Base-by-base conservation (phyloP, 2,797 vertebrate genomes). In the Ibycter americanus region DNA sequence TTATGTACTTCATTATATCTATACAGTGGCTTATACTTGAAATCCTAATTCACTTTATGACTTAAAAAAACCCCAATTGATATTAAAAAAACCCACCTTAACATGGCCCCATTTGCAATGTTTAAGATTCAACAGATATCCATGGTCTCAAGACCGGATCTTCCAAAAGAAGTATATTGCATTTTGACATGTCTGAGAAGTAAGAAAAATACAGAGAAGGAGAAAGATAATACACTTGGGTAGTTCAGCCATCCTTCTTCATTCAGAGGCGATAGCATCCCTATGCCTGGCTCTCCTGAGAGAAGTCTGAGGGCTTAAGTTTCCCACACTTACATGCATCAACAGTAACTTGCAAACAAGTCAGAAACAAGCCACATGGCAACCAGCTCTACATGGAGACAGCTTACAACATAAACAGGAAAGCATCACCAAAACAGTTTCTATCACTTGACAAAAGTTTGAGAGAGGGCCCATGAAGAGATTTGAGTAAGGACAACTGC, bases 321-420 rank as follows among this genome's bases (percentile, higher is more conserved):
- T 95, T 95, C 94, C 89, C 94, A 96, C 63, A 68, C 11, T 10
- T 47, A 80, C 29, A 7, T 3, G 23, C n/a, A 47, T 10, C 27
- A 70, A 42, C 42, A 62, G 76, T 4, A 46, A 58, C 9, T 25
- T 17, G 54, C 67, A 87, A 58, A 63, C 29, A n/a, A n/a, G 18
- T 40, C 73, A 89, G 67, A 51, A 94, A 83, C n/a, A 62, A 66
- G 66, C 38, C 67, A 55, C 21, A 5, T 9, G 42, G 68, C 4
- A 12, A 67, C 7, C 22, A 51, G 58, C 38, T 42, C 61, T 6
- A 17, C 34, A 3, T 0, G 15, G 83, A 47, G 55, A 80, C 68
- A 54, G 79, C 47, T 44, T 9, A 23, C 5, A 92, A 76, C 71
- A 49, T 23, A 25, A 84, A 91, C 84, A 94, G 78, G 67, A 89